Conservation (phyloP, 2,888 invertebrate genomes). For the Erebia aethiops region DNA sequence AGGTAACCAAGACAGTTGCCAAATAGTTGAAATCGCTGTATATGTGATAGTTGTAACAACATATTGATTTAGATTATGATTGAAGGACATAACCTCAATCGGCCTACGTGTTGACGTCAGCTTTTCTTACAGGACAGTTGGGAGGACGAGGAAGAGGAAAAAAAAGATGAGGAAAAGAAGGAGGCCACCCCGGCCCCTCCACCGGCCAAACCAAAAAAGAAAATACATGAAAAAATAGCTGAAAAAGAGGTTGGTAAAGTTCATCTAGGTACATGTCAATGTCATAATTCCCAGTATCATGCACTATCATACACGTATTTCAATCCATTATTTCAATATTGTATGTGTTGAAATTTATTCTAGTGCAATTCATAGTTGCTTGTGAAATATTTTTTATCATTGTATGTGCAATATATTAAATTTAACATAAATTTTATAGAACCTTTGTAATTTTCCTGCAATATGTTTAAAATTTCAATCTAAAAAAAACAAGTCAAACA, state of each 20-base stretch:
- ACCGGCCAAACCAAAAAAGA: constrained; percentile 88
- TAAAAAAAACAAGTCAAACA: too few species aligned
- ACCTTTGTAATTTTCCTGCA: background rate
- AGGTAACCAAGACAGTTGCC: constrained; percentile 83
- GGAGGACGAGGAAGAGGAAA: constrained; percentile 95
- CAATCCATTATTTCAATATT: background rate
- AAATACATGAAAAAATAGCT: constrained; percentile 90
- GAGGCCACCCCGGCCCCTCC: constrained; percentile 81
- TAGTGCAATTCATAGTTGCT: background rate
- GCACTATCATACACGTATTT: background rate
- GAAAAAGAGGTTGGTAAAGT: constrained; percentile 89
- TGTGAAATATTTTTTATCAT: constrained; percentile 13
- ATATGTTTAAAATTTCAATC: background rate
- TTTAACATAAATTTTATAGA: background rate
- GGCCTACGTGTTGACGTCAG: constrained; percentile 74
- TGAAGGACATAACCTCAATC: constrained; percentile 68
- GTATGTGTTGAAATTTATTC: constrained; percentile 5
- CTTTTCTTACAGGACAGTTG: constrained; percentile 91
- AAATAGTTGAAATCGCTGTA: constrained; percentile 50
- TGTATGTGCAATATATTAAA: background rate
- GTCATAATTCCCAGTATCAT: constrained; percentile 15
- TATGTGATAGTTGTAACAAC: background rate
- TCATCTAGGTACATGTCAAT: constrained; percentile 24
- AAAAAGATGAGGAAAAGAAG: constrained; percentile 89
- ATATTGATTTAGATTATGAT: constrained; percentile 16